Percentiles rank a stretch among this genome's conserved stretches.
Conservation (phyloP, 2,113 vertebrate species). For the Setophaga coronata region DNA sequence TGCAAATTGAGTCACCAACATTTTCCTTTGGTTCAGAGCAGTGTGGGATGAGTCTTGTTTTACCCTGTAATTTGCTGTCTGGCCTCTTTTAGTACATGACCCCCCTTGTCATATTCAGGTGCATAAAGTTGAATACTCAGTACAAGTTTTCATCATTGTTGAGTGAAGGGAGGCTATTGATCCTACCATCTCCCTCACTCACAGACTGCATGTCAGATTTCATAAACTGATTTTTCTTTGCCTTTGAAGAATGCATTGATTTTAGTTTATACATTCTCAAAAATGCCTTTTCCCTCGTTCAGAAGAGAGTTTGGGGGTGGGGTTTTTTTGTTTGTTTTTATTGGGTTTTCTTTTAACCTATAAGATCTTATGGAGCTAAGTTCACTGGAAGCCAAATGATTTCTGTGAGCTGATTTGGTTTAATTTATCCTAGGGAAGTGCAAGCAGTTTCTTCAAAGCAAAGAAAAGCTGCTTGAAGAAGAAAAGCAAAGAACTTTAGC, state of each 20-base stretch:
- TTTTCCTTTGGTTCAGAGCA: neutral
- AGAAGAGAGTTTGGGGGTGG: neutral
- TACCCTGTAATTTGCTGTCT: neutral
- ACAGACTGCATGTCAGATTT: neutral
- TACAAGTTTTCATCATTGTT: neutral
- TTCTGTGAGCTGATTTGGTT: neutral
- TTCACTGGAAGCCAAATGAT: neutral
- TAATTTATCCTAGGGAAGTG: neutral
- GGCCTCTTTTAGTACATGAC: neutral
- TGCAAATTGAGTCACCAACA: neutral
- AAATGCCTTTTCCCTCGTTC: neutral
- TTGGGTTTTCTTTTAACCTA: neutral
- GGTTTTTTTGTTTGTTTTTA: neutral
- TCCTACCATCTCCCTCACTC: neutral
- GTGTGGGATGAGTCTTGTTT: neutral
- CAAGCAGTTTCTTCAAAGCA: neutral
- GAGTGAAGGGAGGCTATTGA: slow-evolving; percentile 36
- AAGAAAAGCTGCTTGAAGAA: neutral
- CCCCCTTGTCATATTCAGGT: neutral
- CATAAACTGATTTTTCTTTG: slow-evolving; percentile 54
- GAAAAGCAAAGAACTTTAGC: neutral
- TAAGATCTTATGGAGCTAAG: neutral
- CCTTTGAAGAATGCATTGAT: slow-evolving; percentile 70
- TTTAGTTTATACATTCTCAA: slow-evolving; percentile 46
- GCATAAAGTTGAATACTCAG: neutral